These are phyloP conservation scores for Nebria ingens DNA, from an alignment of 1,140 invertebrate species.

Conservation along the genomic window DNA sequence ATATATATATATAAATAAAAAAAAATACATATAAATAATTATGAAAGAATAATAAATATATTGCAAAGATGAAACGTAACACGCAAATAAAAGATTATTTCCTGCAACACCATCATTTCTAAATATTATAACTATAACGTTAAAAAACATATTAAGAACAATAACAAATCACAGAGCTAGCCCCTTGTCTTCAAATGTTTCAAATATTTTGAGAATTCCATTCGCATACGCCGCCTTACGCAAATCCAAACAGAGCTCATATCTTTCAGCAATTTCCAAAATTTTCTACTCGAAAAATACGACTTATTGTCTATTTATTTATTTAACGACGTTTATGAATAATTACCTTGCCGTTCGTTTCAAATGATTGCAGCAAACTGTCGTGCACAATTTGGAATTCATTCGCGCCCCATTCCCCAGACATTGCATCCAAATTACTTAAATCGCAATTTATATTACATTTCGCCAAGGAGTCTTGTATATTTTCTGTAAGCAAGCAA, in stretches of 20 bases:
- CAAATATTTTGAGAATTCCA: constrained; percentile 73
- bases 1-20: background rate
- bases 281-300: constrained; percentile 49
- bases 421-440: constrained; percentile 20
- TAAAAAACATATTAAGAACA: too few species aligned
- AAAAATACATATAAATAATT: background rate
- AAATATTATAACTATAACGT: too few species aligned
- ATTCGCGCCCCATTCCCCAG: constrained; percentile 27
- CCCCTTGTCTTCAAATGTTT: constrained; percentile 19
- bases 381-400: background rate
- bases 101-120: too few species aligned
- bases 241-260: constrained; percentile 69
- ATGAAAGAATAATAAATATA: constrained; percentile 10
- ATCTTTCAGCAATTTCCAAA: constrained; percentile 55
- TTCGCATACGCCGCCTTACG: constrained; percentile 75
- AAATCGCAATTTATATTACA: constrained; percentile 3
- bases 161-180: constrained; percentile 11
- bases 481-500: background rate
- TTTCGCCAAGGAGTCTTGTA: background rate
- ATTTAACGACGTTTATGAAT: background rate
- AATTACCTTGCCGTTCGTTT: constrained; percentile 42
- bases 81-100: too few species aligned
- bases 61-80: constrained; percentile 13
- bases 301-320: too few species aligned
- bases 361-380: constrained; percentile 76